Evolutionary conservation across 2,888 invertebrate species (phyloP), one percentile per base, ranked within the genome.

Genomic region (Orthosia incerta): DNA sequence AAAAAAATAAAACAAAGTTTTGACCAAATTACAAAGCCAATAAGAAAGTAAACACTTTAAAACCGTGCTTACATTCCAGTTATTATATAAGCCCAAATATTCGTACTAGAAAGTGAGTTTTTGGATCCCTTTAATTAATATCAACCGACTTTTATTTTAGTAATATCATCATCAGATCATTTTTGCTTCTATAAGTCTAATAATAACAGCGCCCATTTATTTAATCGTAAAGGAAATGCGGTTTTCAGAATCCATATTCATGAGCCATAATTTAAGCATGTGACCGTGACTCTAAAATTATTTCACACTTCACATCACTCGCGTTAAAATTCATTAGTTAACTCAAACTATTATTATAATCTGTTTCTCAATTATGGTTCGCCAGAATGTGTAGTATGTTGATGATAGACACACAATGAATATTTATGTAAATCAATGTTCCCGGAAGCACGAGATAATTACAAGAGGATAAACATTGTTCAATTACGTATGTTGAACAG

Each of bases 381-480:
- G 50, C 66, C 53, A 46, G 45, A 65, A 31, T 60, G 56, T 66
- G 62, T 57, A 64, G 50, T 59, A 57, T 31, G 68, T 26, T 66
- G 68, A 69, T 76, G 76, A 68, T 59, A 67, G 53, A 71, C 51
- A 84, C 67, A 80, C 67, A 80, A 39, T 71, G 84, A 80, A 84
- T 80, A 76, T 84, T 80, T 82, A 82, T 84, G 74, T 66, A 81
- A 71, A 81, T 77, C 82, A 66, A 67, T 69, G 50, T 74, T 67
- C 48, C 23, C 65, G 68, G 79, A 70, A 71, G 68, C 71, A 66
- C 48, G 26, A 56, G 56, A 76, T 82, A 66, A 84, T 84, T 76
- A 71, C 70, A 82, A 73, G 53, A 31, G 45, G 31, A n/a, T 70
- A 64, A 73, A 71, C 59, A 80, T 80, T 76, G 67, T 84, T 80